phyloP scores from a whole-genome alignment of 2,797 vertebrate species.

The Chaenodraco wilsoni region DNA sequence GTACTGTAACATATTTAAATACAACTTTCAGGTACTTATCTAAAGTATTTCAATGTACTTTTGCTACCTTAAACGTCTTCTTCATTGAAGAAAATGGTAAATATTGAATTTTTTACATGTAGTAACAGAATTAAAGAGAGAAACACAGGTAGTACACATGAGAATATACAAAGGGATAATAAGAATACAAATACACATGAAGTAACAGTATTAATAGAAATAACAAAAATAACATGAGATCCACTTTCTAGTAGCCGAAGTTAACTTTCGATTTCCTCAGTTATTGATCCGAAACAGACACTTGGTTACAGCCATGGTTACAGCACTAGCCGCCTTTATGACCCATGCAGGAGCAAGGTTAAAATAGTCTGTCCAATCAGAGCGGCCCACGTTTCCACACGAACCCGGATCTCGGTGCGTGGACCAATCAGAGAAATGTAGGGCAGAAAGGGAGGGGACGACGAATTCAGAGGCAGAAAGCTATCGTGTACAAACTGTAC shows the following conservation, averaged over 20 bases:
- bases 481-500: constrained; percentile 26
- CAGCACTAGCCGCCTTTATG: not conserved
- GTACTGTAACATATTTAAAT: no score
- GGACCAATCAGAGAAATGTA: constrained; percentile 64
- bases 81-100: no score
- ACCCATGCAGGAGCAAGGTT: constrained; percentile 46
- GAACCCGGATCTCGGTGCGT: constrained; percentile 62
- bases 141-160: no score
- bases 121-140: no score
- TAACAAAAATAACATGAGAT: not conserved
- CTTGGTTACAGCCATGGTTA: not conserved
- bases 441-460: constrained; percentile 37
- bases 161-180: no score
- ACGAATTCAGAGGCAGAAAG: constrained; percentile 8
- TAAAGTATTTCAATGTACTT: no score
- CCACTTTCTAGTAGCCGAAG: not conserved
- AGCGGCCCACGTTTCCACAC: constrained; percentile 76
- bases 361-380: constrained; percentile 79
- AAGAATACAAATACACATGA: no score
- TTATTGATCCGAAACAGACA: not conserved
- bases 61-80: no score
- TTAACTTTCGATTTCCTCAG: not conserved
- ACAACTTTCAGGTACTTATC: no score
- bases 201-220: no score
- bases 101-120: no score